Evolutionary conservation across 2,797 vertebrate genomes (phyloP), one percentile per base, ranked within the genome.

Genomic region (Sphaeramia orbicularis): DNA sequence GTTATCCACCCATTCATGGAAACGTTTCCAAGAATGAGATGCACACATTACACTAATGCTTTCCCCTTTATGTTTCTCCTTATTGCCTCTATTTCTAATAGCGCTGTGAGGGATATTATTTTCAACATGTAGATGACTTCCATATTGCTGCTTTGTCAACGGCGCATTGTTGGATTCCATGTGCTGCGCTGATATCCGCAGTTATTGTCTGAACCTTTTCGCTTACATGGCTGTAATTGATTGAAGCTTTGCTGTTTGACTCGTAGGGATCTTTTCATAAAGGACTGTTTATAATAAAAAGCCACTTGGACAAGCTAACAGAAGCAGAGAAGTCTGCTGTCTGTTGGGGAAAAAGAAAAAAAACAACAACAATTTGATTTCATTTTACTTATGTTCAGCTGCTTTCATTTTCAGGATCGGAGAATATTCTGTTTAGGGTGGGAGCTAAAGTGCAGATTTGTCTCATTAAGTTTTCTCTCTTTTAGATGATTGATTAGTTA

Each of bases 261-360:
- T 75, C 55, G 5, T 30, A 14, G 65, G 58, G 37, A 71, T 74
- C 52, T 69, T 76, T 77, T 49, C 65, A 54, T 60, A 52, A 30
- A 64, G 40, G 55, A 60, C 71, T 74, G 40, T 77, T 86, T 75
- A 49, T 68, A 78, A 80, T 67, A 54, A 81, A 83, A 76, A 77
- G 74, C 68, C 66, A 68, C 81, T 89, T 79, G 70, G 67, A 86
- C 61, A 50, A 70, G 78, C 85, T 84, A 84, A 83, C 58, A 65
- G 69, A 74, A 73, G 59, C 60, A 51, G 67, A 70, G 58, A 83
- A 63, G 54, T 37, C 71, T 67, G 71, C 35, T 73, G 77, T 78
- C 68, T 65, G 68, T 59, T 65, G 53, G 38, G 50, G 59, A 68
- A 74, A 67, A 74, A 56, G 53, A 67, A 87, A 88, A 21, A 21